Conservation (phyloP, 2,113 vertebrate genomes). For the Corynorhinus townsendii region DNA sequence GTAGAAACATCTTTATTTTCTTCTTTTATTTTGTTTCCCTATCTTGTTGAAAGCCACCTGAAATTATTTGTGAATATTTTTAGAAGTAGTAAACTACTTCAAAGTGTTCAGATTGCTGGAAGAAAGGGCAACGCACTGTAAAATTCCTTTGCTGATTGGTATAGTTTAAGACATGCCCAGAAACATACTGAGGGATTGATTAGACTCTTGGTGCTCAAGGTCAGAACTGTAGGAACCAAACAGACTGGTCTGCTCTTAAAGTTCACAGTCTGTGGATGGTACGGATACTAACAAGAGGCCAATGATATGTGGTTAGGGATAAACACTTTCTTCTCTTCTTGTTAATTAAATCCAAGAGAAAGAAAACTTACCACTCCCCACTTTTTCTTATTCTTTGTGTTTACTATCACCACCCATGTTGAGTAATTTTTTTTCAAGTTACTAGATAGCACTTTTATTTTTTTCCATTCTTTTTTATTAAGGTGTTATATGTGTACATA, state of each 20-base stretch:
- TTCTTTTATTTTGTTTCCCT: neutral
- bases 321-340: neutral
- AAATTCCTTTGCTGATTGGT: neutral
- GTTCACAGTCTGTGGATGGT: neutral
- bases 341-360: neutral
- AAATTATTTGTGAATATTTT: constrained; percentile 19
- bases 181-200: neutral
- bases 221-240: neutral
- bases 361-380: neutral
- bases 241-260: neutral
- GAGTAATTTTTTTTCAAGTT: too few species aligned
- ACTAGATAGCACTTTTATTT: too few species aligned
- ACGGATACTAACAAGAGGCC: neutral
- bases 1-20: neutral
- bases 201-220: constrained; percentile 9
- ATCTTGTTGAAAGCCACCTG: neutral
- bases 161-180: neutral
- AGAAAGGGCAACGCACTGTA: neutral
- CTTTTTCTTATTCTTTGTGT: neutral
- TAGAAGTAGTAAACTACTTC: neutral
- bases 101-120: neutral
- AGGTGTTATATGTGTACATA: too few species aligned
- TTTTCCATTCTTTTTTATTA: too few species aligned
- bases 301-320: neutral
- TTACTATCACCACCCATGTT: neutral